Conservation (phyloP, 2,113 vertebrate genomes). For the Numenius arquata region DNA sequence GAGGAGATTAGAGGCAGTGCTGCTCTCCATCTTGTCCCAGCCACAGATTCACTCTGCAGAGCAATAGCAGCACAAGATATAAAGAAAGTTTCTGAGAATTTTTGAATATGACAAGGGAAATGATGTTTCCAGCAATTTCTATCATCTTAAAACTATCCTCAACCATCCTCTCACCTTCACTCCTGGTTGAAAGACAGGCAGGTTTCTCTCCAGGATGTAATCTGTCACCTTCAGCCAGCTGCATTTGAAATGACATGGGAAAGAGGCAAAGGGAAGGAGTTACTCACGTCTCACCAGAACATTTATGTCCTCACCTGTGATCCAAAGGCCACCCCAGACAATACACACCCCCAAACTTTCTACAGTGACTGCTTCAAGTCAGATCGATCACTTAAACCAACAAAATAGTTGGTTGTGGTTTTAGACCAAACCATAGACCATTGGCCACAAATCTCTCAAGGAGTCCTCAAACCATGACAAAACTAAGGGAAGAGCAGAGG, state of each 20-base stretch:
- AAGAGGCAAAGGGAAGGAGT: neutral
- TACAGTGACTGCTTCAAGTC: neutral
- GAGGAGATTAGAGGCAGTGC: neutral
- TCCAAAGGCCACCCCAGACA: neutral
- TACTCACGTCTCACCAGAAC: neutral
- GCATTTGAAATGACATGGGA: neutral
- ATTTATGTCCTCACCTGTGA: neutral
- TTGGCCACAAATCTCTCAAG: neutral
- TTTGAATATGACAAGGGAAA: neutral
- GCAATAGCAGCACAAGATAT: neutral
- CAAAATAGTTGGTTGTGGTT: neutral
- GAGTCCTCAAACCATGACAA: neutral
- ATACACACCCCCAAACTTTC: neutral
- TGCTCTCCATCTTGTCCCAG: neutral
- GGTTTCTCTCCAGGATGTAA: constrained; percentile 84
- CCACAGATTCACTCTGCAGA: neutral
- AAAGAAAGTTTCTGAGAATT: neutral
- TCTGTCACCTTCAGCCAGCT: constrained; percentile 95
- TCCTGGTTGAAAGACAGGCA: constrained; percentile 87
- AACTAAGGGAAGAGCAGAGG: neutral
- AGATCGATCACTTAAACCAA: neutral
- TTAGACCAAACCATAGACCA: neutral
- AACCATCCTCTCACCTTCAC: constrained; percentile 81
- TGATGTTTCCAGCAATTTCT: neutral
- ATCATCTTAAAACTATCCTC: neutral